phyloP scores from a whole-genome alignment of 2,888 invertebrate species.

The Morpho achilles region DNA sequence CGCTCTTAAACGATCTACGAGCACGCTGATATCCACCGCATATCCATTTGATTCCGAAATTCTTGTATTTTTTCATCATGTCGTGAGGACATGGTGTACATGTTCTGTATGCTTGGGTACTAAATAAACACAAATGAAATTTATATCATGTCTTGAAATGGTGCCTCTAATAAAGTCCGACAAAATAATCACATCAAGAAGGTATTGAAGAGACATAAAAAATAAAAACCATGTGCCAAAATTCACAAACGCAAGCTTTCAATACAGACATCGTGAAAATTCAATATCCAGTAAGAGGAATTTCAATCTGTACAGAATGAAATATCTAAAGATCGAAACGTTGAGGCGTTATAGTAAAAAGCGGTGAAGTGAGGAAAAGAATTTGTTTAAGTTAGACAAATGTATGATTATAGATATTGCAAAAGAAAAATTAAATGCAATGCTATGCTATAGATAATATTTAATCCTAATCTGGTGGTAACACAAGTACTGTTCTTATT shows the following conservation, averaged over 20 bases:
- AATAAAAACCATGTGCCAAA: no score
- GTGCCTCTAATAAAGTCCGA: no score
- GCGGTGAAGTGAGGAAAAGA: constrained; percentile 35
- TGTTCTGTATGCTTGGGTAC: constrained; percentile 40
- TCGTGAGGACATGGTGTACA: constrained; percentile 52
- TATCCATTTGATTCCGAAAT: constrained; percentile 54
- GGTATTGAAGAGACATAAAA: no score
- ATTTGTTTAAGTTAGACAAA: constrained; percentile 34
- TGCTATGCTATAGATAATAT: no score
- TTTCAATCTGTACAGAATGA: constrained; percentile 26
- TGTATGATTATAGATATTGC: background rate
- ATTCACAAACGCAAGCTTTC: no score
- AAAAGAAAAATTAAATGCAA: no score
- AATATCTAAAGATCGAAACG: constrained; percentile 29
- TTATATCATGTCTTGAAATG: no score
- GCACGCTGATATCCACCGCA: constrained; percentile 57
- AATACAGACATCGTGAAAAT: constrained; percentile 5
- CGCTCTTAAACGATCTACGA: constrained; percentile 50
- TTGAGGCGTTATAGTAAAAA: constrained; percentile 36
- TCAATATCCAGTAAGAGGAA: constrained; percentile 15
- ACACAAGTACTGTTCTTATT: no score
- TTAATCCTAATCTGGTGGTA: no score
- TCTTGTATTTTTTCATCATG: constrained; percentile 46
- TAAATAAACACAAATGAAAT: constrained; percentile 22
- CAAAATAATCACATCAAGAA: no score